Conservation (phyloP, 1,140 invertebrate genomes). For the Euura lappo region DNA sequence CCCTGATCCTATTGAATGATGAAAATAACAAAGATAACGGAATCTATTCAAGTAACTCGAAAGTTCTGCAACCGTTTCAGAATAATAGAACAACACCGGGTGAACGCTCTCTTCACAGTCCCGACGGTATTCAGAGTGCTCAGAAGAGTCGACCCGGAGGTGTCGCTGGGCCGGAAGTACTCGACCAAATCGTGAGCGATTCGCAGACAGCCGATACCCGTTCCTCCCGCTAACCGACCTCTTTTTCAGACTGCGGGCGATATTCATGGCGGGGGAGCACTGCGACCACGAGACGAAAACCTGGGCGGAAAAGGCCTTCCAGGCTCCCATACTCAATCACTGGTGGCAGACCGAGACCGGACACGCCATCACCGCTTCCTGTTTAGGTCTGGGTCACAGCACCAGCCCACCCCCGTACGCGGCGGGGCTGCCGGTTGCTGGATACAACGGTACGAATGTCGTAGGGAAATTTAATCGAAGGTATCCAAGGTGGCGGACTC, state of each 20-base stretch:
- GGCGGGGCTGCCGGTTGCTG: conserved; percentile 79
- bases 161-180: conserved; percentile 71
- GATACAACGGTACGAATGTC: conserved; percentile 76
- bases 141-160: conserved; percentile 75
- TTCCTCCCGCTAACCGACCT: background rate
- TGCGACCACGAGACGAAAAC: conserved; percentile 89
- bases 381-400: conserved; percentile 75
- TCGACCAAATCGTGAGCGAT: conserved; percentile 68
- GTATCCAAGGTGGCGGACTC: conserved; percentile 5
- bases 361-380: conserved; percentile 85
- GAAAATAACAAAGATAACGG: conserved; percentile 9
- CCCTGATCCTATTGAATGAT: background rate
- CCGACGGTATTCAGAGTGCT: conserved; percentile 89
- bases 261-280: conserved; percentile 93
- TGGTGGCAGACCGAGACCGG: conserved; percentile 98
- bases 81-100: conserved; percentile 85
- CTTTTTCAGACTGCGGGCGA: conserved; percentile 69
- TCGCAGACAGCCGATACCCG: background rate
- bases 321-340: conserved; percentile 88
- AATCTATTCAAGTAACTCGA: conserved; percentile 2
- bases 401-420: conserved; percentile 71
- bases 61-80: conserved; percentile 57
- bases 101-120: conserved; percentile 86
- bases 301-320: conserved; percentile 83
- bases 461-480: conserved; percentile 2